Percentiles rank a stretch among this genome's conserved stretches.
Conservation (phyloP, 2,113 vertebrate species). For the Blennius ocellaris region DNA sequence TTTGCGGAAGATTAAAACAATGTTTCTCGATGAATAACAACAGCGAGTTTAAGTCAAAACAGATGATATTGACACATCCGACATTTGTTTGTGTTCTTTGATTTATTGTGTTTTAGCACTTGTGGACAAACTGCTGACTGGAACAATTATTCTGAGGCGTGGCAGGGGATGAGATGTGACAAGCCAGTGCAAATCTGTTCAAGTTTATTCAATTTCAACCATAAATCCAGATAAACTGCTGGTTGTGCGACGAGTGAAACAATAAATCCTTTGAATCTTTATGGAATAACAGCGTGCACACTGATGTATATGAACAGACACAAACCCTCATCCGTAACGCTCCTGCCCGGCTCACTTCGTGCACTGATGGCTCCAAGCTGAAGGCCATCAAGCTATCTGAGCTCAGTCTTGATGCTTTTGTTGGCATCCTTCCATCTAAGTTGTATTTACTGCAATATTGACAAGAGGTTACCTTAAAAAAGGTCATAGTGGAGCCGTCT, state of each 20-base stretch:
- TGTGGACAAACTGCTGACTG: conserved; percentile 8
- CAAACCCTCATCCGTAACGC: conserved; percentile 4
- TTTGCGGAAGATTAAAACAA: conserved; percentile 19
- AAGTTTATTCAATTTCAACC: conserved; percentile 41
- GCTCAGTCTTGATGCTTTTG: conserved; percentile 5
- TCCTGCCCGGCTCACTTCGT: neutral
- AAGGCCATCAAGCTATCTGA: conserved; percentile 7
- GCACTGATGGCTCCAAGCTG: conserved; percentile 20
- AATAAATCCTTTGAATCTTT: conserved; percentile 42
- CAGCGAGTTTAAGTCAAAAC: neutral
- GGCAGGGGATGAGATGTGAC: conserved; percentile 28
- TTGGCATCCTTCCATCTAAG: neutral
- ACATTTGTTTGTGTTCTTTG: neutral
- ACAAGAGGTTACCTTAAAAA: conserved; percentile 92
- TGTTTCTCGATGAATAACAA: neutral
- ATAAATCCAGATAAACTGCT: conserved; percentile 33
- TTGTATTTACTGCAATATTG: neutral
- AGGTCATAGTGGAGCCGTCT: conserved; percentile 98
- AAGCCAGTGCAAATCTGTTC: conserved; percentile 37
- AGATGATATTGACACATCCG: conserved; percentile 3
- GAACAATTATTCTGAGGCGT: conserved; percentile 3
- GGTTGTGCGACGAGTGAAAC: conserved; percentile 17
- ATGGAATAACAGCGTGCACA: conserved; percentile 5
- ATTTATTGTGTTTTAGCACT: neutral
- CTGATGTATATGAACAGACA: neutral